phyloP scores from a whole-genome alignment of 2,888 invertebrate genomes.

The Bimastos eiseni region DNA sequence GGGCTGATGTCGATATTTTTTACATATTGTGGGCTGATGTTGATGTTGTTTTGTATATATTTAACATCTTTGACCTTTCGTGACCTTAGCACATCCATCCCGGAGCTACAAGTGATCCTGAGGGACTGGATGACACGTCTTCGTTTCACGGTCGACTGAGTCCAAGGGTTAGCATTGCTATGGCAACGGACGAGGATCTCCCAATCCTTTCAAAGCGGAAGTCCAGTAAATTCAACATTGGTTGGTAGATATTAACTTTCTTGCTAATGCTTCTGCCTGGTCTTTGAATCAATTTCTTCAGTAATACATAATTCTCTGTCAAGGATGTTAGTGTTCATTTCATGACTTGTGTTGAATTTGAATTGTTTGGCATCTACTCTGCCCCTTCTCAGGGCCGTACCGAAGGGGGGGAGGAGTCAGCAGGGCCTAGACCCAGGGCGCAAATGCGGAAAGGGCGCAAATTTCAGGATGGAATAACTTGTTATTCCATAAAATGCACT shows the following conservation, averaged over 20 bases:
- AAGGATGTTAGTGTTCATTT: background rate
- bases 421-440: too few species aligned
- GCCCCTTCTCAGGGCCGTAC: too few species aligned
- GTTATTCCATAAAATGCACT: too few species aligned
- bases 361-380: too few species aligned
- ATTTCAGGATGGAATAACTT: too few species aligned
- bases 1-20: background rate
- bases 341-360: background rate
- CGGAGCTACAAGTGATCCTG: conserved; percentile 55
- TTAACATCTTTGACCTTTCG: background rate
- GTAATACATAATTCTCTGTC: background rate
- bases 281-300: background rate
- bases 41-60: background rate
- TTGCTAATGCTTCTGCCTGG: background rate
- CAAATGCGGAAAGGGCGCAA: too few species aligned
- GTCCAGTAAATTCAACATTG: conserved; percentile 62
- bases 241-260: conserved; percentile 35
- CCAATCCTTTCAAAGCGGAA: conserved; percentile 59
- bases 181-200: conserved; percentile 54
- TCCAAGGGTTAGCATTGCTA: conserved; percentile 55
- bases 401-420: too few species aligned
- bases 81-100: background rate
- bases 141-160: conserved; percentile 44
- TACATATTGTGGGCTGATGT: background rate
- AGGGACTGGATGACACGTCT: conserved; percentile 46